These are phyloP conservation scores for Noctua janthina DNA, from an alignment of 2,888 invertebrate species.

Conservation along the genomic window DNA sequence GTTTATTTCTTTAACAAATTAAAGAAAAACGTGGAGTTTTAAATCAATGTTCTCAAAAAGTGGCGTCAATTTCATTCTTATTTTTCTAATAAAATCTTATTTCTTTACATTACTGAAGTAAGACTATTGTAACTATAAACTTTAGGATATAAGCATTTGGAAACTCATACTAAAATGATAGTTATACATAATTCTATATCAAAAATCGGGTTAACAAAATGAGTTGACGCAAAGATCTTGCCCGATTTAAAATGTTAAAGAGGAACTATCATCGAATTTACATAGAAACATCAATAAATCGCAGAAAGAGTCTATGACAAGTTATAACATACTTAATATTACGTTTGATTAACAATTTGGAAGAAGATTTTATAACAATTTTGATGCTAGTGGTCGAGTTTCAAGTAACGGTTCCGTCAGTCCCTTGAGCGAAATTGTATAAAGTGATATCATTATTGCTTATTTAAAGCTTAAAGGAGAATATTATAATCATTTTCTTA, in stretches of 20 bases:
- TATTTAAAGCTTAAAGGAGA: background rate
- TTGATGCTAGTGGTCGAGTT: background rate
- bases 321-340: background rate
- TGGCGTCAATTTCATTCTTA: background rate
- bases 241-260: background rate
- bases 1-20: constrained; percentile 19
- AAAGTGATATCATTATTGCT: background rate
- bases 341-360: background rate
- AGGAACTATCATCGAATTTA: background rate
- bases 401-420: background rate
- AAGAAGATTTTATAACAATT: background rate
- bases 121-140: background rate
- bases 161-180: background rate
- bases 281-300: background rate
- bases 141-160: background rate
- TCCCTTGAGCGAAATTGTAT: background rate
- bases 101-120: background rate
- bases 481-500: background rate
- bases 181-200: background rate
- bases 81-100: background rate
- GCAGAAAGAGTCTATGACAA: background rate
- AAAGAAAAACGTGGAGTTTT: background rate
- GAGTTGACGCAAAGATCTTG: background rate
- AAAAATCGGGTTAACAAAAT: background rate
- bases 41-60: background rate